Evolutionary conservation across 2,888 invertebrate genomes (phyloP).

Genomic region (Ochropleura plecta): DNA sequence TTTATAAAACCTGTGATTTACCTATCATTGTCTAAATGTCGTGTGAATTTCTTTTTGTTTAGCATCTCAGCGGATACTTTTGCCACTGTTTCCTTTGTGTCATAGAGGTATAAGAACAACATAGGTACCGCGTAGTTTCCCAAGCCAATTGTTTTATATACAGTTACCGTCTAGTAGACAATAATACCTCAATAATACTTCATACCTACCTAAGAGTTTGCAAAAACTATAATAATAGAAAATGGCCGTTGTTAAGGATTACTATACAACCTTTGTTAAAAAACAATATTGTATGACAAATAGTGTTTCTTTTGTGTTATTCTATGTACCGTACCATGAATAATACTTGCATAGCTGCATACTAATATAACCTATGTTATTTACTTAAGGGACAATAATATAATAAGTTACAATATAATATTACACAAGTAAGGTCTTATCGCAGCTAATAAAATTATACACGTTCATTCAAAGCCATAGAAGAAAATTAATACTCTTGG

Average conservation of each 20-base stretch:
- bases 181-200: constrained; percentile 36
- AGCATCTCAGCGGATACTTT: constrained; percentile 4
- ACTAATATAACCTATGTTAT: constrained; percentile 41
- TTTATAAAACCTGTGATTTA: constrained; percentile 5
- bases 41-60: constrained; percentile 50
- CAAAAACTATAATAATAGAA: constrained; percentile 30
- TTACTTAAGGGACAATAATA: constrained; percentile 38
- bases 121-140: constrained; percentile 33
- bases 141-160: constrained; percentile 42
- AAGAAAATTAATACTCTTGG: background rate
- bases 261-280: constrained; percentile 44
- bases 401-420: constrained; percentile 31
- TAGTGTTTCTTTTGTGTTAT: constrained; percentile 40
- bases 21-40: constrained; percentile 11
- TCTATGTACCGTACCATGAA: constrained; percentile 40
- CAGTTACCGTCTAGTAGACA: constrained; percentile 34
- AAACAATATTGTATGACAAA: constrained; percentile 53
- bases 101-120: constrained; percentile 25
- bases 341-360: constrained; percentile 46
- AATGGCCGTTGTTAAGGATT: constrained; percentile 32
- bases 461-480: constrained; percentile 21
- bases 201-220: constrained; percentile 8
- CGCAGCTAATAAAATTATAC: constrained; percentile 13
- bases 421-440: constrained; percentile 41
- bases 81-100: constrained; percentile 49